Percentiles rank a stretch among this genome's conserved stretches.
These are phyloP conservation scores for Rhingia campestris DNA, from an alignment of 2,888 invertebrate genomes.

Conservation along the genomic window DNA sequence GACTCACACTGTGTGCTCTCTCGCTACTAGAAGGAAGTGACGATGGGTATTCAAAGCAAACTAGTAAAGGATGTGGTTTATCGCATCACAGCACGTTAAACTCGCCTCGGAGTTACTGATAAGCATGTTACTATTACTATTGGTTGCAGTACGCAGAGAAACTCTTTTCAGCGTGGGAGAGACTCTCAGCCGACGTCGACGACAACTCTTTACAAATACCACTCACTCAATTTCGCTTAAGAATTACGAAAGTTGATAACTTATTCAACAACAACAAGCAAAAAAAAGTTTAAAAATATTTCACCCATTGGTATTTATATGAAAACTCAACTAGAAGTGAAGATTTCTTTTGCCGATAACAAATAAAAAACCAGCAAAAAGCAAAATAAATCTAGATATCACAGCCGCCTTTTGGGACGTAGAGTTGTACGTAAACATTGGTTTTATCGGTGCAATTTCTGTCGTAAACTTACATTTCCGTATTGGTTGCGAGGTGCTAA, in stretches of 20 bases:
- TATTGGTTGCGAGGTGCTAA: not conserved
- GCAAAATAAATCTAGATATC: slow-evolving; percentile 8
- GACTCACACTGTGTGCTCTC: slow-evolving; percentile 25
- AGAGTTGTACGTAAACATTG: not conserved
- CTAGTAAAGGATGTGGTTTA: slow-evolving; percentile 71
- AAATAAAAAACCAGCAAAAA: not conserved
- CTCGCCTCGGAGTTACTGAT: slow-evolving; percentile 50
- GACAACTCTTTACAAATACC: slow-evolving; percentile 31
- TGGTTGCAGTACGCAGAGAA: slow-evolving; percentile 23
- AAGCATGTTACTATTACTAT: slow-evolving; percentile 17
- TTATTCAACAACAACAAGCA: slow-evolving; percentile 13
- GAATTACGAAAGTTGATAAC: slow-evolving; percentile 65
- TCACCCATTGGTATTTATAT: slow-evolving; percentile 13
- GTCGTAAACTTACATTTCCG: slow-evolving; percentile 27
- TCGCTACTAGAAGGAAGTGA: slow-evolving; percentile 56
- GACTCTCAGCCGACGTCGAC: slow-evolving; percentile 13
- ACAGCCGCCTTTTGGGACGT: not conserved
- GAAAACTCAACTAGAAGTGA: slow-evolving; percentile 2
- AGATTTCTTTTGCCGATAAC: slow-evolving; percentile 6
- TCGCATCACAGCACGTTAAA: slow-evolving; percentile 59
- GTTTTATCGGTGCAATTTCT: slow-evolving; percentile 37
- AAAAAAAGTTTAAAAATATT: slow-evolving; percentile 39
- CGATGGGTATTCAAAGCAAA: slow-evolving; percentile 33
- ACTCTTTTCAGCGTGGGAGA: slow-evolving; percentile 5
- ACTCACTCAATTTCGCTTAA: slow-evolving; percentile 25